Conservation (phyloP, 2,888 invertebrate species). For the Thecophora atra region DNA sequence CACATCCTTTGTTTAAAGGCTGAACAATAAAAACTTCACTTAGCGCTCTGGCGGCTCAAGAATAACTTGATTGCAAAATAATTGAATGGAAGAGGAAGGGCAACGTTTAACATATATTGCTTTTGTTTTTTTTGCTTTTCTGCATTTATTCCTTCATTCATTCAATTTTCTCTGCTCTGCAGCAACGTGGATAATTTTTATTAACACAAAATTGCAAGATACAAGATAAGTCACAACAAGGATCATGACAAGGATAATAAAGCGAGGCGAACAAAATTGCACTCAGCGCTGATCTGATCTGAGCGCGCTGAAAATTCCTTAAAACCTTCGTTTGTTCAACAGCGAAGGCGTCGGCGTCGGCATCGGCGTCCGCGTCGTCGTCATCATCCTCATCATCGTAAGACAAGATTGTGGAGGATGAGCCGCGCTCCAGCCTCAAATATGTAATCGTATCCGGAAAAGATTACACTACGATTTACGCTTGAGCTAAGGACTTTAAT, state of each 20-base stretch:
- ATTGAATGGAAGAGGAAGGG: constrained; percentile 60
- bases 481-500: constrained; percentile 33
- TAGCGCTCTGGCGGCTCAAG: constrained; percentile 14
- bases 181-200: constrained; percentile 28
- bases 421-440: constrained; percentile 20
- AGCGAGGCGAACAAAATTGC: constrained; percentile 14
- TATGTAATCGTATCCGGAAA: constrained; percentile 44
- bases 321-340: constrained; percentile 38
- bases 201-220: constrained; percentile 48
- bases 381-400: not conserved
- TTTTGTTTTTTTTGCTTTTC: constrained; percentile 6
- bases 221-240: constrained; percentile 61
- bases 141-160: not conserved
- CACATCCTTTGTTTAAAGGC: constrained; percentile 22
- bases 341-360: too few relatives aligned
- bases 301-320: constrained; percentile 39
- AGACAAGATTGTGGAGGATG: not conserved
- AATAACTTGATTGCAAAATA: constrained; percentile 49
- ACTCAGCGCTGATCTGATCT: constrained; percentile 19
- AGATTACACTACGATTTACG: constrained; percentile 42
- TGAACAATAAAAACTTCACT: constrained; percentile 24
- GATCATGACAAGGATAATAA: constrained; percentile 39
- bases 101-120: constrained; percentile 44
- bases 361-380: not conserved
- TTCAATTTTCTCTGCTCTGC: too few relatives aligned